Conservation (phyloP, 64 coral and sea anemone species). For the Actinia tenebrosa region DNA sequence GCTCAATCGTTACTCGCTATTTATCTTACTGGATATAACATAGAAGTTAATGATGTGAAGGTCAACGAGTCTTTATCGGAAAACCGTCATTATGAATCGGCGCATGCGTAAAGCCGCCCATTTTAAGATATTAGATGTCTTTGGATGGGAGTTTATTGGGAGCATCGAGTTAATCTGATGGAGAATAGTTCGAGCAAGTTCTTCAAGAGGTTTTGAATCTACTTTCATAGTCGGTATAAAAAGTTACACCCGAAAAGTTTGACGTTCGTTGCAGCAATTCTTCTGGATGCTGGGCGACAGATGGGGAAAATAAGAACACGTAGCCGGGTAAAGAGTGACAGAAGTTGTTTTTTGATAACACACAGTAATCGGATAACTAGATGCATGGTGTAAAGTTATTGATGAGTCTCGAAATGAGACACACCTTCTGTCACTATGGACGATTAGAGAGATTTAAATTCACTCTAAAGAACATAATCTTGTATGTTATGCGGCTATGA, state of each 20-base stretch:
- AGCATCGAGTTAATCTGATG: neutral
- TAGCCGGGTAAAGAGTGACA: neutral
- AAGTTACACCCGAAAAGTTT: neutral
- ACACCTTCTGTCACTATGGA: neutral
- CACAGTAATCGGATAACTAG: neutral
- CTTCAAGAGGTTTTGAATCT: neutral
- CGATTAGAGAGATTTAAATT: neutral
- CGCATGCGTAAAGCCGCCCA: neutral
- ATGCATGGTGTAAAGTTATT: neutral
- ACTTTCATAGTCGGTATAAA: neutral
- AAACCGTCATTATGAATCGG: neutral
- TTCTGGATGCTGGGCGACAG: neutral
- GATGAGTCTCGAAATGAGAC: neutral
- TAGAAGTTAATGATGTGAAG: neutral
- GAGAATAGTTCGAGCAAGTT: neutral
- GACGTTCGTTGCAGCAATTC: neutral
- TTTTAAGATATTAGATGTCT: neutral
- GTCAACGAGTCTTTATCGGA: neutral
- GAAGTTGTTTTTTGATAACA: neutral
- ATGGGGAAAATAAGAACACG: neutral
- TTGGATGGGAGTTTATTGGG: neutral
- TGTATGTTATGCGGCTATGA: too few species aligned
- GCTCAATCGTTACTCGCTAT: neutral
- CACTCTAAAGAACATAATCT: neutral
- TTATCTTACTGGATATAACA: neutral